A percentile compares a stretch with the other conserved stretches of the same genome.
phyloP scores from a whole-genome alignment of 2,113 vertebrate genomes.

The Phaethon lepturus region DNA sequence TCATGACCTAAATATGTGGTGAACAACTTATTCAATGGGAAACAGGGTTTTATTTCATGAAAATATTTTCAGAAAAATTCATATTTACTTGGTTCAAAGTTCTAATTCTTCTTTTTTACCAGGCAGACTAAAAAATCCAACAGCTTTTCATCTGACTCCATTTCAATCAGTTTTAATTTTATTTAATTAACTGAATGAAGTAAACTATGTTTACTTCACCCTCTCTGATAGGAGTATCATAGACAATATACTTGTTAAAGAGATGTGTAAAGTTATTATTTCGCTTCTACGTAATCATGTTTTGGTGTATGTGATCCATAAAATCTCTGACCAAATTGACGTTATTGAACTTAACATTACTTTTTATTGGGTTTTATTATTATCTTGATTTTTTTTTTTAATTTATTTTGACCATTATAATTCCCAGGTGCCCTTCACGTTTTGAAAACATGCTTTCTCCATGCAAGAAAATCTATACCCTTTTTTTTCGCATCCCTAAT shows the following conservation, averaged over 20 bases:
- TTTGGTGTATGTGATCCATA: conserved; percentile 15
- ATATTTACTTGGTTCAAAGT: background rate
- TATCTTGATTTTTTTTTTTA: conserved; percentile 37
- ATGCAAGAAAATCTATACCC: conserved; percentile 17
- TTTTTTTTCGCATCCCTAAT: background rate
- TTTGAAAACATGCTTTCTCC: conserved; percentile 42
- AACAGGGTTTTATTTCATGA: background rate
- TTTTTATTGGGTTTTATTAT: background rate
- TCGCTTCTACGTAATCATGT: background rate
- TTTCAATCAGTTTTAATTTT: background rate
- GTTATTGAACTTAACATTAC: background rate
- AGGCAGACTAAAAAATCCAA: background rate
- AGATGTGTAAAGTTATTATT: background rate
- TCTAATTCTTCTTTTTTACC: background rate
- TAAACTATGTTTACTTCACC: background rate
- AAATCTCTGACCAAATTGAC: conserved; percentile 5
- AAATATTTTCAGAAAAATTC: background rate
- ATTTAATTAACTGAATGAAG: background rate
- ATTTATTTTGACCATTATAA: conserved; percentile 33
- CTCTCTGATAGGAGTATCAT: background rate
- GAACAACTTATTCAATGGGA: background rate
- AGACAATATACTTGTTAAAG: background rate
- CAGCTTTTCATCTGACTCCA: background rate
- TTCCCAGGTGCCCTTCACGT: conserved; percentile 38
- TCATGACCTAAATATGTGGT: background rate